These are phyloP conservation scores for Coptodon rendalli DNA, from an alignment of 2,113 vertebrate genomes.

Conservation along the genomic window DNA sequence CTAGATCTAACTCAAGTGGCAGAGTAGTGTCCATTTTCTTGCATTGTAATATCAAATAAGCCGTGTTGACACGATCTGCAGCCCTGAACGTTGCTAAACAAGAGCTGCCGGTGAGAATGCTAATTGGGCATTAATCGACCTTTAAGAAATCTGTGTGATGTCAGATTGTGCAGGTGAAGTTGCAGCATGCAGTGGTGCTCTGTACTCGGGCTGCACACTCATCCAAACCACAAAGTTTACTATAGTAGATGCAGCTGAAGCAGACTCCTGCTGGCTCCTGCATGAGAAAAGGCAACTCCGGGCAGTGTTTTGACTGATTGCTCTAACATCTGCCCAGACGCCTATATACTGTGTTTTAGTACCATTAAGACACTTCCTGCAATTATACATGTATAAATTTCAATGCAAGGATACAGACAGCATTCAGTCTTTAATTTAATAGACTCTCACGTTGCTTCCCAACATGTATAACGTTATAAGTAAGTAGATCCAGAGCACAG, in stretches of 20 bases:
- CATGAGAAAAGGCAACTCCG: not conserved
- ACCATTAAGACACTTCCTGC: not conserved
- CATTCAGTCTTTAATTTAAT: not conserved
- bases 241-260: not conserved
- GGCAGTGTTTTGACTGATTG: not conserved
- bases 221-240: not conserved
- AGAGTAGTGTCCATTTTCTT: not conserved
- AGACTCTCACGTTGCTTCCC: not conserved
- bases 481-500: not conserved
- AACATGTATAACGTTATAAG: not conserved
- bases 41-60: not conserved
- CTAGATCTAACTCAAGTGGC: not conserved
- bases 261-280: not conserved
- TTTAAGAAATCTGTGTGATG: not conserved
- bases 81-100: not conserved
- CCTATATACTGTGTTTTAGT: not conserved
- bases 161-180: not conserved
- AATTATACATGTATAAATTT: not conserved
- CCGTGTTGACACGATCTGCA: not conserved
- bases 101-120: not conserved
- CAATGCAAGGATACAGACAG: not conserved
- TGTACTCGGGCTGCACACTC: not conserved
- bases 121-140: fast-evolving
- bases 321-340: not conserved
- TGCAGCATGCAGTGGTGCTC: not conserved